Evolutionary conservation across 2,797 vertebrate genomes (phyloP).

Genomic region (Masticophis lateralis): DNA sequence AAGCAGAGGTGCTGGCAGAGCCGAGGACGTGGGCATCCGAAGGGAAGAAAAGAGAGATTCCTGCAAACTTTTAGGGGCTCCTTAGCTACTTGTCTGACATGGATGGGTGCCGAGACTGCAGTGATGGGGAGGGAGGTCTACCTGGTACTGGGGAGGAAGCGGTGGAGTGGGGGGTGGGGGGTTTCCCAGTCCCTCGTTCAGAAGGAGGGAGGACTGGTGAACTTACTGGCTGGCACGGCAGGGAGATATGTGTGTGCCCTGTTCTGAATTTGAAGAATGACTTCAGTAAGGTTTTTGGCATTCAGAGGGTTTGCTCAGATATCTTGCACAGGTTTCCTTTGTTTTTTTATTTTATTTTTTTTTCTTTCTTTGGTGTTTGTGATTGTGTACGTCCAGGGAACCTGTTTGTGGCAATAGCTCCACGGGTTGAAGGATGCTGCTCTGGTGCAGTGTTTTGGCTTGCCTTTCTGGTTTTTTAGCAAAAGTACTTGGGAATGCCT

Average conservation of each 20-base stretch:
- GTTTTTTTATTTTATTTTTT: no score
- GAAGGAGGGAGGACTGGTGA: background rate
- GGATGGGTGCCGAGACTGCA: slow-evolving; percentile 12
- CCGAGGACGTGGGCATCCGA: background rate
- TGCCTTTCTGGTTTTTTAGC: background rate
- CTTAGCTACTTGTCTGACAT: background rate
- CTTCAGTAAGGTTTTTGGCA: background rate
- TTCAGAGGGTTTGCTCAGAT: background rate
- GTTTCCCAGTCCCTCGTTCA: background rate
- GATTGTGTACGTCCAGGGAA: background rate
- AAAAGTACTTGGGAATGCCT: slow-evolving; percentile 26
- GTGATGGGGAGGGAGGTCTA: background rate
- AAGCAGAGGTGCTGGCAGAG: no score
- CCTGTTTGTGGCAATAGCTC: background rate
- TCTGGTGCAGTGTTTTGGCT: background rate
- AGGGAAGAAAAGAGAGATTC: rapidly evolving
- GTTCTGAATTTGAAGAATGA: background rate
- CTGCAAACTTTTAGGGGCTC: background rate
- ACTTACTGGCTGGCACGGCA: background rate
- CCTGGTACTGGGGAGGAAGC: no score
- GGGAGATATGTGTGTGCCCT: background rate
- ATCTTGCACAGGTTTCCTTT: background rate
- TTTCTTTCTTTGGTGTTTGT: background rate
- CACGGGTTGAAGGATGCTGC: background rate
- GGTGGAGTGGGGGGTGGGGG: no score